Conservation (phyloP, 2,888 invertebrate genomes). For the Xanthorhoe designata region DNA sequence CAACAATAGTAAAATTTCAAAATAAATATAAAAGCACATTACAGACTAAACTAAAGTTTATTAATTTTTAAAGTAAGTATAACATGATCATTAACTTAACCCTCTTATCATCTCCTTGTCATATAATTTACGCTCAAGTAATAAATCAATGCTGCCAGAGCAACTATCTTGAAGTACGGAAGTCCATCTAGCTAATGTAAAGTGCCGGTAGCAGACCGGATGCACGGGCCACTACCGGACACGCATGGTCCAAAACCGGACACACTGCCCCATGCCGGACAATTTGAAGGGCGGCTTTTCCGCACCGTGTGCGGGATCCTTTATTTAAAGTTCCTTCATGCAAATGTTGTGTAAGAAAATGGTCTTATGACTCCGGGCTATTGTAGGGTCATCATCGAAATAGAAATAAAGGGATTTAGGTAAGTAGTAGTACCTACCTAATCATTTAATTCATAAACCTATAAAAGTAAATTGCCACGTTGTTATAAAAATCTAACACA, state of each 20-base stretch:
- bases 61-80: no score
- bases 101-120: not conserved
- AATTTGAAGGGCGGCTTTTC: constrained; percentile 68
- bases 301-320: constrained; percentile 55
- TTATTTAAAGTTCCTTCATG: constrained; percentile 49
- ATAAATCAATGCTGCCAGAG: constrained; percentile 42
- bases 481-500: no score
- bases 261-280: constrained; percentile 60
- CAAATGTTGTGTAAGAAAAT: constrained; percentile 50
- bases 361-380: constrained; percentile 11
- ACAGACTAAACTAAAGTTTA: no score
- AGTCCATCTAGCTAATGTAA: constrained; percentile 73
- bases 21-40: no score
- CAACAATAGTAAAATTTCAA: no score
- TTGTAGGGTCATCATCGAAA: not conserved
- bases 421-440: no score
- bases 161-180: constrained; percentile 63
- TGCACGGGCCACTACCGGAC: constrained; percentile 67
- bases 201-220: constrained; percentile 64
- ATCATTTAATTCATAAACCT: not conserved
- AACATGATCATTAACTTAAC: not conserved
- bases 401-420: not conserved
- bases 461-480: not conserved
- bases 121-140: constrained; percentile 14
- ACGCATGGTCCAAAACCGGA: constrained; percentile 57